Conservation (phyloP, 2,888 invertebrate species). For the Perithous albicinctus region DNA sequence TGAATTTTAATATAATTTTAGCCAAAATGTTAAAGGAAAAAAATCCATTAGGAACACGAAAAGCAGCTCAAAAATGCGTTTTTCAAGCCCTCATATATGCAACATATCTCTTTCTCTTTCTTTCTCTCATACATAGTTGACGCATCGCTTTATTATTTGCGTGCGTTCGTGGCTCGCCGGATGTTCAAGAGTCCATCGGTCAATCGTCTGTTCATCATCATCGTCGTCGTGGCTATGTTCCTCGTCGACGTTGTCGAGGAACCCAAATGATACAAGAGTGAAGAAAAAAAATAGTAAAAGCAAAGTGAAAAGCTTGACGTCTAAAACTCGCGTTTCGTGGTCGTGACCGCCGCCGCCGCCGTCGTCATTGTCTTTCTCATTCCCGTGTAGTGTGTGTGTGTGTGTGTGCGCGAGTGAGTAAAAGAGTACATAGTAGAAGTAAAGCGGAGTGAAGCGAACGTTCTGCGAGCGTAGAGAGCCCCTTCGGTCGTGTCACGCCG, state of each 20-base stretch:
- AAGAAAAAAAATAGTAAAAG: neutral
- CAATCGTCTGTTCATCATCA: constrained; percentile 39
- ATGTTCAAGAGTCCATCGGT: constrained; percentile 62
- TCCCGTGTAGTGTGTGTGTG: neutral
- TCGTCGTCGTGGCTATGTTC: neutral
- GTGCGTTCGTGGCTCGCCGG: constrained; percentile 58
- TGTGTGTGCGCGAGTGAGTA: constrained; percentile 2
- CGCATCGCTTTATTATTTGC: constrained; percentile 65
- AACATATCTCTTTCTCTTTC: constrained; percentile 9
- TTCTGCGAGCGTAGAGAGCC: constrained; percentile 45
- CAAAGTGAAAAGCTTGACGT: neutral
- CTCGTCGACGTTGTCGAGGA: constrained; percentile 25
- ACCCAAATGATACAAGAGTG: neutral
- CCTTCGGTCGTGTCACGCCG: constrained; percentile 62
- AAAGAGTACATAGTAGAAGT: constrained; percentile 25
- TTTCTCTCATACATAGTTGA: constrained; percentile 41
- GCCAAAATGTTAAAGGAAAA: too few relatives aligned
- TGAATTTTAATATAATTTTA: too few relatives aligned
- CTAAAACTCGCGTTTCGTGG: neutral
- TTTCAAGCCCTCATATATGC: too few relatives aligned
- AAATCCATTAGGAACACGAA: too few relatives aligned
- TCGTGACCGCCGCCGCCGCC: constrained; percentile 10
- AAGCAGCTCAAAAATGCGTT: too few relatives aligned
- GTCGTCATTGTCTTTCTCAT: constrained; percentile 11
- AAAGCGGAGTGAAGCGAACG: constrained; percentile 44